Evolutionary conservation across 1,140 invertebrate genomes (phyloP).

Genomic region (Cydia pomonella): DNA sequence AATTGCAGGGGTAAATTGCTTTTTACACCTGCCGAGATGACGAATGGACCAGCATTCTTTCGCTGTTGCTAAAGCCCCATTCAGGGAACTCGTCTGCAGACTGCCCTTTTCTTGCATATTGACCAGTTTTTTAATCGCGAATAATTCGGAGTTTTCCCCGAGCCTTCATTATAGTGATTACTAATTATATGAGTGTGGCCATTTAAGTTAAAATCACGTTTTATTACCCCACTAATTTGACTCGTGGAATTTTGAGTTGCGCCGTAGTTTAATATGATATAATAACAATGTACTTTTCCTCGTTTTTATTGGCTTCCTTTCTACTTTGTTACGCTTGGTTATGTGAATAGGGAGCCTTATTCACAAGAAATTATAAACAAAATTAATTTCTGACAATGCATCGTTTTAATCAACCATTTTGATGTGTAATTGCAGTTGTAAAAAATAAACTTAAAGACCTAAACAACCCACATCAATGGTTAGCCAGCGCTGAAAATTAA

Average conservation of each 20-base stretch:
- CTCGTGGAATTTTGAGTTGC: slow-evolving; percentile 20
- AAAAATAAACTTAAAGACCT: no score
- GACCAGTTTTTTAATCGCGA: slow-evolving; percentile 23
- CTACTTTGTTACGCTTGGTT: slow-evolving; percentile 20
- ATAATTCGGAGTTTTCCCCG: slow-evolving; percentile 21
- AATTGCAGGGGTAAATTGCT: slow-evolving; percentile 25
- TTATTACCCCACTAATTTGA: slow-evolving; percentile 29
- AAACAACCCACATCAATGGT: no score
- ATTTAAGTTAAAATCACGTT: slow-evolving; percentile 27
- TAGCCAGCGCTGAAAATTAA: no score
- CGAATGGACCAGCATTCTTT: slow-evolving; percentile 24
- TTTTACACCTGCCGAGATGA: slow-evolving; percentile 20
- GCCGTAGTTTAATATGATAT: slow-evolving; percentile 19
- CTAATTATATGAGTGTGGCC: slow-evolving; percentile 8
- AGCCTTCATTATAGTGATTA: slow-evolving; percentile 20
- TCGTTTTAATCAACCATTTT: no score
- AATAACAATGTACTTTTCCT: slow-evolving; percentile 33
- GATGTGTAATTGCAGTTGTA: no score
- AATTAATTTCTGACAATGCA: no score
- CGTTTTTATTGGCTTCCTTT: slow-evolving; percentile 13
- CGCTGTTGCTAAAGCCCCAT: slow-evolving; percentile 12
- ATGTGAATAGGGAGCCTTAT: neutral
- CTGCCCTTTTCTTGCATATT: slow-evolving; percentile 12
- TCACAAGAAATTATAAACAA: no score
- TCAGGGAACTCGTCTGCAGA: slow-evolving; percentile 21